These are phyloP conservation scores for Fistularia tabacaria DNA, from an alignment of 2,797 vertebrate genomes.

Conservation along the genomic window DNA sequence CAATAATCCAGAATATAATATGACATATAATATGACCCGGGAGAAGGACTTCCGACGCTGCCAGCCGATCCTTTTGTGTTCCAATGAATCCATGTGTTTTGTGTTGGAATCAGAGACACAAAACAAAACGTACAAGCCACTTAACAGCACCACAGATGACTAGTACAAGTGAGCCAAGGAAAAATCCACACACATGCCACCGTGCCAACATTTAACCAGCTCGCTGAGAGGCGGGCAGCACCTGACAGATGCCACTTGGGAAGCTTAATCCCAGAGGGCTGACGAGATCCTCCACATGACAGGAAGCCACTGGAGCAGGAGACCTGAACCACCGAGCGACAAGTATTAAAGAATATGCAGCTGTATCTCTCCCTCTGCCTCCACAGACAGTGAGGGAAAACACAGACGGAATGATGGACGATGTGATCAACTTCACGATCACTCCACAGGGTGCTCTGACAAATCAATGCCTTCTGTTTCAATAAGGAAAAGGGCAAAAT, in stretches of 20 bases:
- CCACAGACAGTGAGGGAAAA: too few relatives aligned
- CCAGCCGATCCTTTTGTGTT: background rate
- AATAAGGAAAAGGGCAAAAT: too few relatives aligned
- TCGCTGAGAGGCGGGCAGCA: constrained; percentile 62
- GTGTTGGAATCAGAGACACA: constrained; percentile 11
- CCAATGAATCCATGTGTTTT: background rate
- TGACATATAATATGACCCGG: background rate
- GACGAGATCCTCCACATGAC: constrained; percentile 43
- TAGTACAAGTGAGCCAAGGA: constrained; percentile 23
- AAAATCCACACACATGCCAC: constrained; percentile 41
- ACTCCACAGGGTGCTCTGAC: too few relatives aligned
- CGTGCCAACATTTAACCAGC: constrained; percentile 55
- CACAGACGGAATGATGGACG: too few relatives aligned
- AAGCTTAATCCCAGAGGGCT: constrained; percentile 34
- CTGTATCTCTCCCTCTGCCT: too few relatives aligned
- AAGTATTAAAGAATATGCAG: too few relatives aligned
- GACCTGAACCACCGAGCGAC: constrained; percentile 11
- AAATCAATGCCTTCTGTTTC: too few relatives aligned
- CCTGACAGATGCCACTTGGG: constrained; percentile 70
- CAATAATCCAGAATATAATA: too few relatives aligned
- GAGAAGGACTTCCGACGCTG: background rate
- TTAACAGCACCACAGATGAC: constrained; percentile 28
- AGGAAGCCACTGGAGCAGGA: constrained; percentile 38
- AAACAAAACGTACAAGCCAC: constrained; percentile 35
- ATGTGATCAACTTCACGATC: too few relatives aligned